Conservation (phyloP, 1,140 invertebrate species). For the Euura saliciscinereae region DNA sequence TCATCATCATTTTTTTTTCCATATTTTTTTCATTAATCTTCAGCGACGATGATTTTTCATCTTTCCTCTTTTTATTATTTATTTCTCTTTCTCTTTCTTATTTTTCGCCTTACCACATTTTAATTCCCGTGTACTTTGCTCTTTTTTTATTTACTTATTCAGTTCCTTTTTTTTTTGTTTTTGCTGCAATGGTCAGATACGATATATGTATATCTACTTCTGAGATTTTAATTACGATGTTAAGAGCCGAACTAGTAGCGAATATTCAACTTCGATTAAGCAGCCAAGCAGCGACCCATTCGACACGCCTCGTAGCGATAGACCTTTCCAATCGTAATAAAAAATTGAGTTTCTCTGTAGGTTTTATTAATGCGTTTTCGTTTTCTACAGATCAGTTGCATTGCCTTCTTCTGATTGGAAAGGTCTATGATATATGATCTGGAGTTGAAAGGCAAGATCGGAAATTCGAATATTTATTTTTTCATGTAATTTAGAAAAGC, state of each 20-base stretch:
- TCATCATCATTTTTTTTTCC: slow-evolving; percentile 22
- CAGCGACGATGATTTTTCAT: background rate
- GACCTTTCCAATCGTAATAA: slow-evolving; percentile 35
- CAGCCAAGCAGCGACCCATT: slow-evolving; percentile 15
- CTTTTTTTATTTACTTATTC: background rate
- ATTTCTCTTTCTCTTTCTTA: no score
- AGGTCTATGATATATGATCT: slow-evolving; percentile 26
- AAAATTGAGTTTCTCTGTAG: no score
- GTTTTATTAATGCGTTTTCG: no score
- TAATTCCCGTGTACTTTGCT: no score
- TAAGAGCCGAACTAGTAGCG: background rate
- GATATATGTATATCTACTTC: background rate
- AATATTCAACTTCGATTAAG: background rate
- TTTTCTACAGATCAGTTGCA: background rate
- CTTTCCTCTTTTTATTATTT: background rate
- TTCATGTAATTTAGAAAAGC: background rate
- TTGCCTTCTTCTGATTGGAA: slow-evolving; percentile 30
- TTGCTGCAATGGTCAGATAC: background rate
- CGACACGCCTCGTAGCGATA: slow-evolving; percentile 24
- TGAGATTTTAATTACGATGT: background rate
- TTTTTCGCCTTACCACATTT: slow-evolving; percentile 22
- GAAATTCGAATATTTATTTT: background rate
- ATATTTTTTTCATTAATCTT: slow-evolving; percentile 17
- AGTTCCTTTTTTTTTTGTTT: background rate
- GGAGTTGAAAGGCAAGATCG: background rate